Conservation (phyloP, 2,113 vertebrate genomes). For the Crypturellus undulatus region DNA sequence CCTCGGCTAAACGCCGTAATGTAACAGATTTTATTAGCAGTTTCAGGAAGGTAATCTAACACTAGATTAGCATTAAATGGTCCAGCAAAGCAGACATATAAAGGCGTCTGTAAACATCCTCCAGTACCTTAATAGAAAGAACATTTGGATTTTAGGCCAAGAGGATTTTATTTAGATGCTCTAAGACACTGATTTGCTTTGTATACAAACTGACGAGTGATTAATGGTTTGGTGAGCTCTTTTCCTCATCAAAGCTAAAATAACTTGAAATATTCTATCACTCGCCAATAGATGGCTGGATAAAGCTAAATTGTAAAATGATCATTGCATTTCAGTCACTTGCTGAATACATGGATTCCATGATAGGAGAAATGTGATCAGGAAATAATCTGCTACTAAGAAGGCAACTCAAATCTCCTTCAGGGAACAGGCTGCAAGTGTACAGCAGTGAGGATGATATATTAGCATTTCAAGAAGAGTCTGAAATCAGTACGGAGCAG, state of each 20-base stretch:
- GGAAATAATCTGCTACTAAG: constrained; percentile 65
- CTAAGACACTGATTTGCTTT: constrained; percentile 1
- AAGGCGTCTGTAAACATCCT: constrained; percentile 23
- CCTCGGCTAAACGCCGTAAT: background rate
- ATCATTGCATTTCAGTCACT: constrained; percentile 29
- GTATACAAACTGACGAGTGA: constrained; percentile 38
- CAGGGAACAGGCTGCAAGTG: constrained; percentile 22
- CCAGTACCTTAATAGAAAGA: background rate
- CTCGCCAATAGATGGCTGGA: constrained; percentile 60
- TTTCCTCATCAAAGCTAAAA: constrained; percentile 47
- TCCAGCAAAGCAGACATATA: background rate
- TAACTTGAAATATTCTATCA: constrained; percentile 5
- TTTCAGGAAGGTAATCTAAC: constrained; percentile 48
- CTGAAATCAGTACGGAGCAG: constrained; percentile 36
- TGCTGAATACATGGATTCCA: constrained; percentile 20
- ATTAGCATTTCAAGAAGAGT: constrained; percentile 70
- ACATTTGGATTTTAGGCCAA: background rate
- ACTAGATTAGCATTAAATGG: constrained; percentile 55
- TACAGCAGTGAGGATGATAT: constrained; percentile 9
- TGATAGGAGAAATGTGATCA: constrained; percentile 64
- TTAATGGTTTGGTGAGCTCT: constrained; percentile 56
- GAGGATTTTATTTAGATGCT: constrained; percentile 22
- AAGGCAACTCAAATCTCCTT: constrained; percentile 54
- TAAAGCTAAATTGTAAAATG: constrained; percentile 62
- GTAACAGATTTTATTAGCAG: constrained; percentile 29